Evolutionary conservation across 2,113 vertebrate genomes (phyloP), one percentile per base, ranked within the genome.

Genomic region (Rhabdomys dilectus): DNA sequence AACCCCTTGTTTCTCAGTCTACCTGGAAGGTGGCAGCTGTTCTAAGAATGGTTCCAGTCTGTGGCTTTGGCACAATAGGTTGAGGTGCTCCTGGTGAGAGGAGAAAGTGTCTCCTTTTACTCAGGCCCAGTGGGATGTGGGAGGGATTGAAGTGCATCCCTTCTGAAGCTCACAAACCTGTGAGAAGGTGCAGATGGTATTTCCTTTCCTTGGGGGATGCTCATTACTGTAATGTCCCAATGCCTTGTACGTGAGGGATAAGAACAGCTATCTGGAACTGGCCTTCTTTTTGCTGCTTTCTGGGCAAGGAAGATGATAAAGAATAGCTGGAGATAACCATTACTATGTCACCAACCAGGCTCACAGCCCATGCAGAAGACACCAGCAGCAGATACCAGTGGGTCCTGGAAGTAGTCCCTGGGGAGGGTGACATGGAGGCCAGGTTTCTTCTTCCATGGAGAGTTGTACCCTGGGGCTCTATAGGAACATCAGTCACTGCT

Each of bases 361-460:
- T 92, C 19, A 36, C 11, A 29, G n/a, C 16, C 58, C 58, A 77
- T 39, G 60, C 51, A 21, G 80, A 70, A 45, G 78, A 70, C 8
- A 3, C 31, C 36, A 45, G 12, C 39, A 51, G 21, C 34, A 70
- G 66, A 36, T 36, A 17, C 24, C 3, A 3, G 6, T 34, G 64
- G 81, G 34, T 70, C 31, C 5, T 36, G 4, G 29, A 56, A 2
- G 36, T 3, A 24, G 31, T 42, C 15, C 12, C 17, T 17, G 24
- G 29, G 17, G 7, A 45, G n/a, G 16, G 12, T 0, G 4, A 13
- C 0, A 0, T 11, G 19, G 7, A 70, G n/a, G 19, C 60, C n/a
- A 31, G 64, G 16, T 48, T 73, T 22, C 45, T n/a, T 76, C 13
- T 68, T n/a, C 42, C 42, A 5, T 9, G 53, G n/a, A 64, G 42